A percentile compares a stretch with the other conserved stretches of the same genome.
Conservation (phyloP, 1,140 invertebrate genomes). For the Atta texana region DNA sequence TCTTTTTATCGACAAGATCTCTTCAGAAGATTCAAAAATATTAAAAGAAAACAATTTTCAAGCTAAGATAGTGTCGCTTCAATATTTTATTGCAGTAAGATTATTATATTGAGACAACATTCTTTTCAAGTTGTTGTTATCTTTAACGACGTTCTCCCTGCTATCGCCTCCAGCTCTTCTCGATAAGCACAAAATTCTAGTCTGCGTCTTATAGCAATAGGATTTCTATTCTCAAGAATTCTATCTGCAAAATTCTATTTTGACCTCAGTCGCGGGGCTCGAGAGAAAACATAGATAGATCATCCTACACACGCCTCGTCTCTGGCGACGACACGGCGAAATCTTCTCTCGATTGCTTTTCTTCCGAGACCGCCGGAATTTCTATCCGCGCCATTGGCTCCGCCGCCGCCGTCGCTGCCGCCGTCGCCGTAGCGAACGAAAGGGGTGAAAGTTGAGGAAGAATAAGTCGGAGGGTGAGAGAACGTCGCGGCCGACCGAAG, state of each 20-base stretch:
- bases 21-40: neutral
- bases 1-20: neutral
- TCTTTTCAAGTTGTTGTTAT: conserved; percentile 4
- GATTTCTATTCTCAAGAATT: conserved; percentile 25
- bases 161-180: neutral
- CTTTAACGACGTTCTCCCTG: neutral
- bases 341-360: conserved; percentile 62
- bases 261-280: conserved; percentile 16
- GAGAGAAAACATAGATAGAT: conserved; percentile 61
- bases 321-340: conserved; percentile 57
- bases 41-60: neutral
- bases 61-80: neutral
- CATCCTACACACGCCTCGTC: conserved; percentile 29
- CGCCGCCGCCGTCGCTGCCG: neutral
- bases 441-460: conserved; percentile 65
- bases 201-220: conserved; percentile 25
- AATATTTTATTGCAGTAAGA: neutral
- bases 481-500: conserved; percentile 20
- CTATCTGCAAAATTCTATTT: conserved; percentile 42
- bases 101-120: neutral
- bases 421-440: conserved; percentile 24
- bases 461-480: conserved; percentile 42
- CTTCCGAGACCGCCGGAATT: conserved; percentile 66
- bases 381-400: conserved; percentile 61
- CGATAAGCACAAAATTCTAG: conserved; percentile 16